Evolutionary conservation across 2,888 invertebrate species (phyloP).

Genomic region (Leptinotarsa rubiginosa): DNA sequence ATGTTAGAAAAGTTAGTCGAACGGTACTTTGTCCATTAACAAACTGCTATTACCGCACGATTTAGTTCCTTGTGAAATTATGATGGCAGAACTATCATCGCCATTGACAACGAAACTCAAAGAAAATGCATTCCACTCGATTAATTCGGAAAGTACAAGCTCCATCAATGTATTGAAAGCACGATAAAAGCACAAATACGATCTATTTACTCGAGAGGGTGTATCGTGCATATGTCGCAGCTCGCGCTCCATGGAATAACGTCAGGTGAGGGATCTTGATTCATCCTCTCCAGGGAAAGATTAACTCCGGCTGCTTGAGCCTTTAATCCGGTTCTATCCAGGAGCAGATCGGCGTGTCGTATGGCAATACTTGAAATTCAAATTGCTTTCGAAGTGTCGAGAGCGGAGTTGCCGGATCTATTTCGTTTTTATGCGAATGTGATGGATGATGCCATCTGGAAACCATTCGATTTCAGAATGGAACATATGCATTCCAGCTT

Average conservation of each 20-base stretch:
- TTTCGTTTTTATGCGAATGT: background rate
- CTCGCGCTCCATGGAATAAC: slow-evolving; percentile 1
- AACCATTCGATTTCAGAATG: too few species aligned
- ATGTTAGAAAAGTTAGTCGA: too few species aligned
- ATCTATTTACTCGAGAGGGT: slow-evolving; percentile 11
- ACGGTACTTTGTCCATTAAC: too few species aligned
- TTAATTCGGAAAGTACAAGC: too few species aligned
- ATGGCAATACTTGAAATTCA: slow-evolving; percentile 16
- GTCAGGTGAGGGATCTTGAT: slow-evolving; percentile 2
- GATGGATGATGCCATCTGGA: background rate
- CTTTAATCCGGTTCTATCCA: slow-evolving; percentile 13
- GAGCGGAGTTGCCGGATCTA: background rate
- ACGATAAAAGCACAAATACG: slow-evolving; percentile 13
- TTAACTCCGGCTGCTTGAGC: slow-evolving; percentile 11
- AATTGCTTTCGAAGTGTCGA: slow-evolving; percentile 8
- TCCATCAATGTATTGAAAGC: background rate
- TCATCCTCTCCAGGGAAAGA: slow-evolving; percentile 13
- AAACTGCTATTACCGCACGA: too few species aligned
- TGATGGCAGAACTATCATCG: too few species aligned
- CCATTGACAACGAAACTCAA: too few species aligned
- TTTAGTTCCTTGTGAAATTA: too few species aligned
- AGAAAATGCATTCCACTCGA: too few species aligned
- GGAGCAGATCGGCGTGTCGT: background rate
- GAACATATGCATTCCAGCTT: too few species aligned
- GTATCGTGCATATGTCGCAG: background rate